Conservation (phyloP, 2,797 vertebrate species). For the Cynopterus sphinx region DNA sequence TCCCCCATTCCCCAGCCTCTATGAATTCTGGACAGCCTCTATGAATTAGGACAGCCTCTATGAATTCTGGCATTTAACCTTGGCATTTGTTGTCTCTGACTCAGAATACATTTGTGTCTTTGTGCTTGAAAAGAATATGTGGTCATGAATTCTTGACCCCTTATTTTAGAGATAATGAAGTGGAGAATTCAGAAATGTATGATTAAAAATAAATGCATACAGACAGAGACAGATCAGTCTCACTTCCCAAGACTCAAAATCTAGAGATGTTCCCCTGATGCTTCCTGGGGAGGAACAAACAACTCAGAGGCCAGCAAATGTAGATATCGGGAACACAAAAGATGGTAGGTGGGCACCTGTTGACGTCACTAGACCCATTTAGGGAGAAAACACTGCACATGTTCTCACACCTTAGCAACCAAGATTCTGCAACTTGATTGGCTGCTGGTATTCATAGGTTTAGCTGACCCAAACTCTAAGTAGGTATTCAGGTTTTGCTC, state of each 20-base stretch:
- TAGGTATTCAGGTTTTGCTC: not conserved
- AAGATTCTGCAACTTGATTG: not conserved
- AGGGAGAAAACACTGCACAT: not conserved
- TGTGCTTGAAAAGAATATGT: not conserved
- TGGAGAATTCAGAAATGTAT: not conserved
- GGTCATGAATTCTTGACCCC: slow-evolving; percentile 22
- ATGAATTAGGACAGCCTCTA: not conserved
- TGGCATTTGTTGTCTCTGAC: not conserved
- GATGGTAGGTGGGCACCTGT: not conserved
- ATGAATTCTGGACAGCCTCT: too few species aligned
- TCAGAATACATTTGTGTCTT: not conserved
- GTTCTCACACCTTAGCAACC: not conserved
- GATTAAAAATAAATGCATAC: not conserved
- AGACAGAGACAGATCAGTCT: slow-evolving; percentile 18
- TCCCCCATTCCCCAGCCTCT: not conserved
- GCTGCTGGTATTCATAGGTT: not conserved
- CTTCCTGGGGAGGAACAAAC: not conserved
- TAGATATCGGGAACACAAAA: not conserved
- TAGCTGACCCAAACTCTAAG: not conserved
- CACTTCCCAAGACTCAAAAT: not conserved
- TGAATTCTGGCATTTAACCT: slow-evolving; percentile 5
- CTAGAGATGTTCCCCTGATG: not conserved
- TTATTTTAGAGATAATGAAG: slow-evolving; percentile 46
- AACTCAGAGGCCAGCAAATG: not conserved
- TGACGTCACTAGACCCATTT: not conserved